Evolutionary conservation across 2,888 invertebrate genomes (phyloP), one percentile per base, ranked within the genome.

Genomic region (Eupithecia subfuscata): DNA sequence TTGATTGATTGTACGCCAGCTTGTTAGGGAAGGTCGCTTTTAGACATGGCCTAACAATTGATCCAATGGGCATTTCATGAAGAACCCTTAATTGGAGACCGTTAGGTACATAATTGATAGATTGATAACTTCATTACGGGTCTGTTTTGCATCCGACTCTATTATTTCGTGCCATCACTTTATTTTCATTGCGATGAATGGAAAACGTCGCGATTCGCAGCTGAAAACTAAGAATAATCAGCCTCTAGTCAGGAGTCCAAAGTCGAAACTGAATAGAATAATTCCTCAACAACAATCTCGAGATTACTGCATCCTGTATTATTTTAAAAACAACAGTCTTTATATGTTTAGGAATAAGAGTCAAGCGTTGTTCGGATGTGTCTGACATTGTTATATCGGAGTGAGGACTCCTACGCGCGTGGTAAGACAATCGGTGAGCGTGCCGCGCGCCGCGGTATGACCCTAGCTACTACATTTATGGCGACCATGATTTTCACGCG

Each of bases 331-430:
- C 84, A 83, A 74, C 82, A 37, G 37, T 18, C 78, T 56, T 22
- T 79, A 64, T 78, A 71, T 25, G 6, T 9, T 11, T 14, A 40
- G 22, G 30, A 70, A 78, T 78, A 81, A 67, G 75, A 73, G 48
- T 67, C 64, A 25, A n/a, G 40, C 18, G 64, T 76, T 84, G 76
- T 72, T 85, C 83, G 78, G 82, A 83, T 81, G 80, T 81, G 80
- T 77, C 72, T 82, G 80, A 83, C 80, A 82, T 79, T 74, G 79
- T 79, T 84, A 84, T 83, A 76, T 82, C 84, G 78, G 82, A 9
- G 70, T 83, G 82, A 83, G 80, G 83, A 90, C 90, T 86, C 90
- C 90, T 90, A 91, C 90, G 88, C 89, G 87, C 87, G 86, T 5
- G 86, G 67, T 72, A 37, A 89, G 88, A 88, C 89, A 89, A 88